Evolutionary conservation across 2,888 invertebrate genomes (phyloP).

Genomic region (Stramonita haemastoma): DNA sequence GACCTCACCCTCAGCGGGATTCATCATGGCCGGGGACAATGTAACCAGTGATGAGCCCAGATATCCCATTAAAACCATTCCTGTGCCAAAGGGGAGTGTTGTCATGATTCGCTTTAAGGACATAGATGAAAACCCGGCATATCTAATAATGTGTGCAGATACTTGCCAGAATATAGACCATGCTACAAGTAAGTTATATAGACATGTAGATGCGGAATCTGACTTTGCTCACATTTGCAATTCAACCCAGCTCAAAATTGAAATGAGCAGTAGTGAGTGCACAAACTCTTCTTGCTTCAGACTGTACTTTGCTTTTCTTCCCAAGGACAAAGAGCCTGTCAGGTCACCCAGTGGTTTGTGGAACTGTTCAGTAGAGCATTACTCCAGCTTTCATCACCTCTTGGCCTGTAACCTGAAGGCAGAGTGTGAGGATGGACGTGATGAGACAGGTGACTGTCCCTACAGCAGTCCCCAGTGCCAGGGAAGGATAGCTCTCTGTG

Average conservation of each 20-base stretch:
- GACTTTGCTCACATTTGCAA: not conserved
- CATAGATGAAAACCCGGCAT: too few relatives aligned
- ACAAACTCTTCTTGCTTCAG: not conserved
- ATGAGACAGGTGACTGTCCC: conserved; percentile 1
- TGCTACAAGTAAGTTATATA: too few relatives aligned
- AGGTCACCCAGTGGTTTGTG: not conserved
- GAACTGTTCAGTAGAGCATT: not conserved
- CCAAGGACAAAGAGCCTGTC: not conserved
- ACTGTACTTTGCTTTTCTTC: not conserved
- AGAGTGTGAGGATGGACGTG: conserved; percentile 15
- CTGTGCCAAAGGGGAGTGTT: not conserved
- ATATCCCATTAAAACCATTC: not conserved
- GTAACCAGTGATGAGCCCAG: not conserved
- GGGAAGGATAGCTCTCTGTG: not conserved
- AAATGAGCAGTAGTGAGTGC: not conserved
- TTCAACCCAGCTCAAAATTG: not conserved
- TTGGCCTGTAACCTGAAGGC: conserved; percentile 15
- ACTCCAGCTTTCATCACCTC: not conserved
- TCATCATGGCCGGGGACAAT: not conserved
- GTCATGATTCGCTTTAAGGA: not conserved
- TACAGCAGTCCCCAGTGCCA: not conserved
- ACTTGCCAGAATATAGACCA: not conserved
- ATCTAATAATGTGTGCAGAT: not conserved
- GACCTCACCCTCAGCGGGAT: not conserved
- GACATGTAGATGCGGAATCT: not conserved